Conservation (phyloP, 1,140 invertebrate genomes). For the Trichonephila inaurata region DNA sequence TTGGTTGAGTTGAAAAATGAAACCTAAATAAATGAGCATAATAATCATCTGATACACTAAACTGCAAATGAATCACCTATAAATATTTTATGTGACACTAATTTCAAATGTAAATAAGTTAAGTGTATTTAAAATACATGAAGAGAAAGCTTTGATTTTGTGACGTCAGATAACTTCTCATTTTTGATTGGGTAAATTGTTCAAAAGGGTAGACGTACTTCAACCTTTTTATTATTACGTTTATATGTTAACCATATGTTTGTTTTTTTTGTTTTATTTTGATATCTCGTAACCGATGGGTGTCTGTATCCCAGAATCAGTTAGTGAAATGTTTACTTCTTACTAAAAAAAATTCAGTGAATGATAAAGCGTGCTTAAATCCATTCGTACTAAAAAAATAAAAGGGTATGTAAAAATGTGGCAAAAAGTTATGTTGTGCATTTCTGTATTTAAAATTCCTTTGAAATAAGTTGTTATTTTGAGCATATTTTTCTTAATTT, state of each 20-base stretch:
- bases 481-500: too few species aligned
- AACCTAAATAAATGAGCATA: not conserved
- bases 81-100: too few species aligned
- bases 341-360: too few species aligned
- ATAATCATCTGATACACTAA: too few species aligned
- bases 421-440: too few species aligned
- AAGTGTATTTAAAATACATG: too few species aligned
- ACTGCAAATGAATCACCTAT: too few species aligned
- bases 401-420: constrained; percentile 15
- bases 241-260: not conserved
- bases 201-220: not conserved
- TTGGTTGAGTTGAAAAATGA: not conserved
- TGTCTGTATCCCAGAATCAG: not conserved
- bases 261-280: not conserved
- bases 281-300: not conserved
- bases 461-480: too few species aligned
- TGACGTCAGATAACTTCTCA: not conserved
- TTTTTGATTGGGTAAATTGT: not conserved
- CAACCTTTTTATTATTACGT: not conserved
- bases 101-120: too few species aligned
- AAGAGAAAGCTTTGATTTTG: not conserved
- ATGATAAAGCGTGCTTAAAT: too few species aligned
- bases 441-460: too few species aligned
- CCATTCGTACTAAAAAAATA: not conserved
- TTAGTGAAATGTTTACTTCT: not conserved